A percentile compares a stretch with the other conserved stretches of the same genome.
These are phyloP conservation scores for Enteromius viviparus DNA, from an alignment of 2,797 vertebrate species.

Conservation along the genomic window DNA sequence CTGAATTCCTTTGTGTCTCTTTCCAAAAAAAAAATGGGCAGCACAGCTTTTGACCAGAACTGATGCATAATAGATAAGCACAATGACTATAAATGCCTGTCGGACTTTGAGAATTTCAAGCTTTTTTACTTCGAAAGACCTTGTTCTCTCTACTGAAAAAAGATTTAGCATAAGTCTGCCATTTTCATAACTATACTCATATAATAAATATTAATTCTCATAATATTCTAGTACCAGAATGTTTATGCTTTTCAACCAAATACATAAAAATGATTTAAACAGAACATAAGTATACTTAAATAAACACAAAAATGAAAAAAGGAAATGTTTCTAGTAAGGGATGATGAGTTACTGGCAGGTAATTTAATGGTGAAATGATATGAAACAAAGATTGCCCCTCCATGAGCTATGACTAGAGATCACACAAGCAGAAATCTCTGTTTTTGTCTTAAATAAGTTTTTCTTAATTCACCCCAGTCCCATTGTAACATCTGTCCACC, in stretches of 20 bases:
- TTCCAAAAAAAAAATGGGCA: not conserved
- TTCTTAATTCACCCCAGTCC: not conserved
- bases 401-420: conserved; percentile 29
- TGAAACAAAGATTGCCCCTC: conserved; percentile 31
- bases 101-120: not conserved
- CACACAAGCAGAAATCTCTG: not conserved
- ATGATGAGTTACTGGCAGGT: conserved; percentile 47
- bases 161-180: not conserved
- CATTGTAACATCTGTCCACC: conserved; percentile 14
- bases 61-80: conserved; percentile 15
- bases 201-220: not conserved
- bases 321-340: conserved; percentile 8
- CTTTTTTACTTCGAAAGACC: not conserved
- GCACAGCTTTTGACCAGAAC: not conserved
- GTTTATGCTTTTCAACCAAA: not conserved
- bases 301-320: not conserved
- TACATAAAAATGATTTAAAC: not conserved
- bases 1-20: conserved; percentile 6
- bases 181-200: not conserved
- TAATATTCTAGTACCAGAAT: not conserved
- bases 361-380: conserved; percentile 46
- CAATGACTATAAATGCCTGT: not conserved
- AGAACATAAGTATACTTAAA: not conserved
- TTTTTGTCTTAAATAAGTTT: conserved; percentile 1
- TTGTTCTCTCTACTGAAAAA: not conserved